Evolutionary conservation across 2,797 vertebrate genomes (phyloP), one percentile per base, ranked within the genome.

Genomic region (Anabas testudineus): DNA sequence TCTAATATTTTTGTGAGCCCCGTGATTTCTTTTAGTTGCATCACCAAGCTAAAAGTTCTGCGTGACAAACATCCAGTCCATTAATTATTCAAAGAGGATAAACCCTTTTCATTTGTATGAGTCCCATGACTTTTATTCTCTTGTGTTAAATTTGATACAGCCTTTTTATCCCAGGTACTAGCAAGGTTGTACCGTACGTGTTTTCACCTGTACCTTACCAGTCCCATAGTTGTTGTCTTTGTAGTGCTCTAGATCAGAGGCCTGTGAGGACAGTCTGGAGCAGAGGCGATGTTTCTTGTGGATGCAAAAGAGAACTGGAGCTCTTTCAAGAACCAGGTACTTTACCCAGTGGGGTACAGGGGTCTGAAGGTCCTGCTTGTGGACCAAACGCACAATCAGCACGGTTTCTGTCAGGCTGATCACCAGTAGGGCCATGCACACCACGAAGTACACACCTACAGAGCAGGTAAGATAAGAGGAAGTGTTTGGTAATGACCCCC

Each of bases 401-500:
- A 98, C 97, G 1, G 97, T 99, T 85, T 99, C 97, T 0, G 94
- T 95, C 76, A 99, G 91, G 88, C 98, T 99, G 91, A 99, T 95
- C 68, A 99, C 97, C 30, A 99, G 92, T 61, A 99, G 91, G 0
- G 97, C 98, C 97, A 99, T 99, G 90, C 98, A 99, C n/a, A 99
- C 98, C 68, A 99, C 95, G 0, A 99, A 99, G 87, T 99, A 99
- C 76, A 96, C 92, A 12, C 97, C 98, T 99, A 26, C 0, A 61
- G n/a, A 6, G 57, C 46, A 62, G 54, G 28, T 0, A 5, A 61
- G 32, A 68, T 0, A 4, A 10, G 14, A 65, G 0, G 21, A 8
- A 15, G 1, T 10, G 1, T 45, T 30, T 47, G 47, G 45, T 39
- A 8, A 43, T 1, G 22, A 54, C 26, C 16, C 3, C 2, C 24